Base-by-base conservation (phyloP, 2,888 invertebrate species). In the Microctonus brassicae region DNA sequence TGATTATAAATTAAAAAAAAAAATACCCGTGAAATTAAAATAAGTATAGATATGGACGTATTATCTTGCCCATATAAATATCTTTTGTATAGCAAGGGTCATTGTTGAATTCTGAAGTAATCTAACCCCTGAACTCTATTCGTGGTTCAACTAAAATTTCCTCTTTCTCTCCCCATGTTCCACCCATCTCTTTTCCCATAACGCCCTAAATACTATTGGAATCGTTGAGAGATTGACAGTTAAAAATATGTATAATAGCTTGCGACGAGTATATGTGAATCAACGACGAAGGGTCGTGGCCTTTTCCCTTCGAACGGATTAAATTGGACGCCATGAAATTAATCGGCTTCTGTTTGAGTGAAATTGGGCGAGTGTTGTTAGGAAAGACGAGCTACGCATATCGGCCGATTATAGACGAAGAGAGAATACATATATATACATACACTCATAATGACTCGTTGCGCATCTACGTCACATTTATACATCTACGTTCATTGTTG, bases 191-290 rank as follows among this genome's bases (percentile, higher is more conserved):
- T 79, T 72, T 36, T 39, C 26, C 36, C 26, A 34, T 33, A 22
- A 34, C 34, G 33, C 36, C 57, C 33, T 22, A 29, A 29, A 36
- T 17, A 47, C 36, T 22, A 24, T 47, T 24, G 47, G 13, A 55
- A 78, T 75, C 78, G 73, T 76, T 76, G 66, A 81, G 82, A 85
- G 86, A 87, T 87, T 87, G 87, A 87, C 87, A 86, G 87, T 86
- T 86, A 85, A 87, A 77, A 87, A 87, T 87, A 87, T 87, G 85
- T 87, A 86, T 86, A 86, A 87, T 86, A 81, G 86, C 80, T 78
- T 75, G 79, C 71, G 47, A 70, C 72, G 58, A 73, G 69, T 73
- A 74, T 26, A 39, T 53, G 29, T 33, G 20, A 36, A 17, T 33
- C n/a, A 47, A 47, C 17, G 47, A 47, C 17, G 33, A 55, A 42